These are phyloP conservation scores for Plagodis dolabraria DNA, from an alignment of 2,888 invertebrate species.

Conservation along the genomic window DNA sequence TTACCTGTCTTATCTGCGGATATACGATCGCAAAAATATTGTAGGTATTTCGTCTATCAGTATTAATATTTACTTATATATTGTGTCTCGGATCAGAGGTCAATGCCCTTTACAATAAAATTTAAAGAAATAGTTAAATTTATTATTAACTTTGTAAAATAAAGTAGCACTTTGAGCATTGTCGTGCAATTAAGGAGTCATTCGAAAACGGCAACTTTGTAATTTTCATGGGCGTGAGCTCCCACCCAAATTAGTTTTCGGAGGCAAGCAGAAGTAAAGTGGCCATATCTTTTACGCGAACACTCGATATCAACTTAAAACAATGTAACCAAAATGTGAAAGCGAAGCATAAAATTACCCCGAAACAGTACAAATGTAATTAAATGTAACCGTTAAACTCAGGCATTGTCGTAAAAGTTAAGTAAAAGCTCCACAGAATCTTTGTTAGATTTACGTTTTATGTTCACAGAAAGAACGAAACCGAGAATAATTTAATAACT, in stretches of 20 bases:
- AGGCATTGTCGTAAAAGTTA: constrained; percentile 67
- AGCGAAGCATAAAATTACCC: constrained; percentile 64
- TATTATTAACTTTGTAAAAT: constrained; percentile 16
- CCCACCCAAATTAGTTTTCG: constrained; percentile 63
- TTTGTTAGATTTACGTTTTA: constrained; percentile 68
- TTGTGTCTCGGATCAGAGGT: too few relatives aligned
- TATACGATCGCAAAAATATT: too few relatives aligned
- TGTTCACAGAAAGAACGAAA: constrained; percentile 53
- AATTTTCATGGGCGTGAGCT: constrained; percentile 50
- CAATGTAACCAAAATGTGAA: constrained; percentile 73
- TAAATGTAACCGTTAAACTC: constrained; percentile 70
- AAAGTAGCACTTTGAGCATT: constrained; percentile 19
- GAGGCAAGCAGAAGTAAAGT: constrained; percentile 51
- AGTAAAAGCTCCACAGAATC: constrained; percentile 65
- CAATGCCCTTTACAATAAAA: too few relatives aligned
- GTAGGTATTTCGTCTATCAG: too few relatives aligned
- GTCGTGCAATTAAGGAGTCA: constrained; percentile 30
- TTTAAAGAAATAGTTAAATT: constrained; percentile 2
- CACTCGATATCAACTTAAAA: constrained; percentile 70
- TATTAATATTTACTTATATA: too few relatives aligned
- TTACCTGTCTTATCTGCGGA: too few relatives aligned
- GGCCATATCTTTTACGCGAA: constrained; percentile 66
- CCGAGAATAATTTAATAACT: constrained; percentile 55
- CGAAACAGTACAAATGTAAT: constrained; percentile 71
- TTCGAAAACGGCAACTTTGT: constrained; percentile 51